phyloP scores from a whole-genome alignment of 1,140 invertebrate species.

The Drosophila teissieri region DNA sequence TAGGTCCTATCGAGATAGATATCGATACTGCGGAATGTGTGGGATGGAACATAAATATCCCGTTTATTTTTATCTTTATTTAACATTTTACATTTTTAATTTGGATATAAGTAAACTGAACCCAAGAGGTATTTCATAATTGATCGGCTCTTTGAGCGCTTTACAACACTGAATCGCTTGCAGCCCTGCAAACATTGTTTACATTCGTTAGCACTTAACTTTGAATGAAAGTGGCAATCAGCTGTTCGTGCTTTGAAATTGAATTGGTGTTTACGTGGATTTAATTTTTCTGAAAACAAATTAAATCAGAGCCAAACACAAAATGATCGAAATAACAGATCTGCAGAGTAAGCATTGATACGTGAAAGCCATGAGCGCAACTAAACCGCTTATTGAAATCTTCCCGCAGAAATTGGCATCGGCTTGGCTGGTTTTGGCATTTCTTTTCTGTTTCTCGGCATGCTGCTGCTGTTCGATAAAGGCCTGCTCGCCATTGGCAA shows the following conservation, averaged over 20 bases:
- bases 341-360: constrained; percentile 87
- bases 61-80: no score
- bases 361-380: neutral
- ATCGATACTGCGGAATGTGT: neutral
- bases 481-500: constrained; percentile 99
- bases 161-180: constrained; percentile 36
- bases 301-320: constrained; percentile 38
- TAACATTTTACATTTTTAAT: no score
- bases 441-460: constrained; percentile 97
- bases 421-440: constrained; percentile 98
- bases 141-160: neutral
- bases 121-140: neutral
- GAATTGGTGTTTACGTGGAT: constrained; percentile 68
- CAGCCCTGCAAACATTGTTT: constrained; percentile 63
- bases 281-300: constrained; percentile 18
- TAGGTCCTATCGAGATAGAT: neutral
- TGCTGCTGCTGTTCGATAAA: constrained; percentile 98
- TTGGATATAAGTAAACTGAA: neutral
- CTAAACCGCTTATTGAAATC: constrained; percentile 8
- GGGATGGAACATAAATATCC: neutral
- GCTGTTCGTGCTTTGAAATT: constrained; percentile 46
- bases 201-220: constrained; percentile 61
- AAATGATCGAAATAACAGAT: constrained; percentile 90
- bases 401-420: constrained; percentile 97
- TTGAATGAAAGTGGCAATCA: constrained; percentile 42